Evolutionary conservation across 2,888 invertebrate genomes (phyloP).

Genomic region (Ferdinandea cuprea): DNA sequence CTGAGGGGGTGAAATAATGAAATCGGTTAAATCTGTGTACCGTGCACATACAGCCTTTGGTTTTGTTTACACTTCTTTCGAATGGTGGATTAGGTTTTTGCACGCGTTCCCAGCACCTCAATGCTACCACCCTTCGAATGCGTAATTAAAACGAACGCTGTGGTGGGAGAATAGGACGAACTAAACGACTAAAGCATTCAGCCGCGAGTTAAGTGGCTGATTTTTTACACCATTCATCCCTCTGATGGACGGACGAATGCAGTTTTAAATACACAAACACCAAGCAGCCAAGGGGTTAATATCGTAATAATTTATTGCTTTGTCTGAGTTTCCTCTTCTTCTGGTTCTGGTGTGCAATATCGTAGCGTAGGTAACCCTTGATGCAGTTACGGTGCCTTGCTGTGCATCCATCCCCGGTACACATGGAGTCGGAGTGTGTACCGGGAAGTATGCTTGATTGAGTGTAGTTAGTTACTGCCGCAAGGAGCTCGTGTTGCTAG

Average conservation of each 20-base stretch:
- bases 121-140: slow-evolving; percentile 37
- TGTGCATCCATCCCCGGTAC: slow-evolving; percentile 13
- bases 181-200: slow-evolving; percentile 33
- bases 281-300: slow-evolving; percentile 63
- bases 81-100: slow-evolving; percentile 66
- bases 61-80: slow-evolving; percentile 71
- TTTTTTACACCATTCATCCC: slow-evolving; percentile 51
- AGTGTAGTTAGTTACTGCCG: slow-evolving; percentile 57
- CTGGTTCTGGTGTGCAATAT: slow-evolving; percentile 7
- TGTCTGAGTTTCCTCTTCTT: no score
- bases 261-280: slow-evolving; percentile 8
- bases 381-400: not conserved
- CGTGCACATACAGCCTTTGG: slow-evolving; percentile 32
- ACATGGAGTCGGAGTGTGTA: not conserved
- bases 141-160: slow-evolving; percentile 52
- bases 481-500: slow-evolving; percentile 48
- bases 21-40: slow-evolving; percentile 63
- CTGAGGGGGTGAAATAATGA: slow-evolving; percentile 52
- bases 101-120: slow-evolving; percentile 38
- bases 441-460: slow-evolving; percentile 67
- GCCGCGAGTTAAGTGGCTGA: slow-evolving; percentile 29
- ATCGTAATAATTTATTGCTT: slow-evolving; percentile 72
- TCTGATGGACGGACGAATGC: not conserved
- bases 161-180: slow-evolving; percentile 33
- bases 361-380: slow-evolving; percentile 10